Conservation (phyloP, 2,113 vertebrate species). For the Sigmodon hispidus region DNA sequence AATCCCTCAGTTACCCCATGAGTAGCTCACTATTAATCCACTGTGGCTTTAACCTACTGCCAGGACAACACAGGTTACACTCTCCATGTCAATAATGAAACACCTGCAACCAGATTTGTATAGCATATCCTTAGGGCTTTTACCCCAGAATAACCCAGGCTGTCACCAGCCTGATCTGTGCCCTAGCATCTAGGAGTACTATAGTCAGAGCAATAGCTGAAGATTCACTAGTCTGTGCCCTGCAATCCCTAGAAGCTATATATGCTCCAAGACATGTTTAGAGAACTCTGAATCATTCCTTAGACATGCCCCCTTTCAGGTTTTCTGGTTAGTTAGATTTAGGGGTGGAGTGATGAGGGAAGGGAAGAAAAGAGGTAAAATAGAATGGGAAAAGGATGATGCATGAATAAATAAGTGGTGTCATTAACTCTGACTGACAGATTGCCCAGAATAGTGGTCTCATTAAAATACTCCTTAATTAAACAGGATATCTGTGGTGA, state of each 20-base stretch:
- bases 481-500: constrained; percentile 69
- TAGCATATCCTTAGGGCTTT: background rate
- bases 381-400: constrained; percentile 67
- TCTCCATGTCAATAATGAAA: background rate
- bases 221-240: background rate
- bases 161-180: background rate
- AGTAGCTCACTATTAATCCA: background rate
- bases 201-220: background rate
- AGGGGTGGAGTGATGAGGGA: constrained; percentile 21
- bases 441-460: constrained; percentile 73
- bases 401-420: constrained; percentile 72
- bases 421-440: constrained; percentile 75
- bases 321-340: constrained; percentile 55
- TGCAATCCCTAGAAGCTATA: background rate
- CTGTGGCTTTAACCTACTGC: background rate
- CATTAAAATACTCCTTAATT: constrained; percentile 71
- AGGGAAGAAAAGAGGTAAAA: constrained; percentile 64
- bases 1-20: background rate
- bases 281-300: constrained; percentile 58
- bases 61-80: background rate
- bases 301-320: constrained; percentile 28
- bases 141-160: background rate
- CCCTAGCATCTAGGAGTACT: background rate
- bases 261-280: constrained; percentile 2
- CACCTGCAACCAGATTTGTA: background rate